Percentiles rank a stretch among this genome's conserved stretches.
Evolutionary conservation across 2,113 vertebrate species (phyloP).

Genomic region (Halichoeres trimaculatus): DNA sequence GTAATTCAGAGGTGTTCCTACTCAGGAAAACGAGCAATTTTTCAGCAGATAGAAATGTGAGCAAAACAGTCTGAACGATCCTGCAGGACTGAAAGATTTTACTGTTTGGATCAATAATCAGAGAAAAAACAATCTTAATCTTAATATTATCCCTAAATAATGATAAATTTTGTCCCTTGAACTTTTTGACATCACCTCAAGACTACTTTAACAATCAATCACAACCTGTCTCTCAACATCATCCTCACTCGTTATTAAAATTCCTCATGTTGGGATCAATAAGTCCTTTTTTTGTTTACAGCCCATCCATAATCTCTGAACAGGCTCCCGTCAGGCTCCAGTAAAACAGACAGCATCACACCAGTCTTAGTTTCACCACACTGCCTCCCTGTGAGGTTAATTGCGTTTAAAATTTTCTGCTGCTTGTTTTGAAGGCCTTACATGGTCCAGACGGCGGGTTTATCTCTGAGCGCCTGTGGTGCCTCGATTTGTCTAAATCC

Average conservation of each 20-base stretch:
- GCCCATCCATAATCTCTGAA: slow-evolving; percentile 49
- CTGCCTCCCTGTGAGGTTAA: slow-evolving; percentile 64
- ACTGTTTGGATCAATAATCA: not conserved
- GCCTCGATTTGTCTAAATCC: slow-evolving; percentile 32
- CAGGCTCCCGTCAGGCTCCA: slow-evolving; percentile 47
- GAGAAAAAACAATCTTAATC: not conserved
- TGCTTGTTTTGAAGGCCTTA: slow-evolving; percentile 48
- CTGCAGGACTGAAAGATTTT: slow-evolving; percentile 10
- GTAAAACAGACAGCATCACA: slow-evolving; percentile 44
- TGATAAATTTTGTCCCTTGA: not conserved
- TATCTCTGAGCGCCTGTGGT: slow-evolving; percentile 39
- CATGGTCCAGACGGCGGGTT: slow-evolving; percentile 38
- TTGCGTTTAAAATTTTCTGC: slow-evolving; percentile 53
- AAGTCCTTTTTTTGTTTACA: slow-evolving; percentile 44
- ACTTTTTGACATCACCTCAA: slow-evolving; percentile 26
- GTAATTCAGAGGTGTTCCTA: slow-evolving; percentile 11
- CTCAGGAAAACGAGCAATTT: not conserved
- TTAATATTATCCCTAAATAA: slow-evolving; percentile 16
- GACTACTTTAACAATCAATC: slow-evolving; percentile 20
- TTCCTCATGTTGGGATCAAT: slow-evolving; percentile 24
- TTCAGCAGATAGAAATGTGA: not conserved
- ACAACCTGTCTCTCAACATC: not conserved
- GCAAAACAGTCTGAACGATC: slow-evolving; percentile 18
- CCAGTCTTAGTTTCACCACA: slow-evolving; percentile 48
- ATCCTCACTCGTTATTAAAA: slow-evolving; percentile 27